Percentiles rank a stretch among this genome's conserved stretches.
phyloP scores from a whole-genome alignment of 2,888 invertebrate genomes.

The Mechanitis mazaeus region DNA sequence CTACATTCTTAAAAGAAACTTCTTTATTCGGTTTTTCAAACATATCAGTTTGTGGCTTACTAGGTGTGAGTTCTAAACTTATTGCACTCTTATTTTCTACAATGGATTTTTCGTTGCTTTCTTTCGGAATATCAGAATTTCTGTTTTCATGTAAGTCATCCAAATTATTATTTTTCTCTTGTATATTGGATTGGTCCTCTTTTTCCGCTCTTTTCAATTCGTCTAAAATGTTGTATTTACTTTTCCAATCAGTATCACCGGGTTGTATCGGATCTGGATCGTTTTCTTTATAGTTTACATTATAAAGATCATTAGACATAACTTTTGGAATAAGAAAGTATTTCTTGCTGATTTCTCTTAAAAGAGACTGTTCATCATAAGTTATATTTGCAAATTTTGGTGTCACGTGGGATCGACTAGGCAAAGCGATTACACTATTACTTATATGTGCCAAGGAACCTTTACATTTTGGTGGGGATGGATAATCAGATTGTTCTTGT shows the following conservation, averaged over 20 bases:
- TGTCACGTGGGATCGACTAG: background rate
- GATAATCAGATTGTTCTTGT: slow-evolving; percentile 2
- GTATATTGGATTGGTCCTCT: slow-evolving; percentile 14
- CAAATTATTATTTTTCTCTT: slow-evolving; percentile 2
- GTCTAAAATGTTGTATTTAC: slow-evolving; percentile 64
- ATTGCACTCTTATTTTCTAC: too few species aligned
- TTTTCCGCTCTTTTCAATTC: slow-evolving; percentile 49
- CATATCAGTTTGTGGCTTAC: background rate
- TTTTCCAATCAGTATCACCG: slow-evolving; percentile 57
- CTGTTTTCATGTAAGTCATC: slow-evolving; percentile 1
- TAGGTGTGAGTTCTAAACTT: too few species aligned
- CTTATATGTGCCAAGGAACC: slow-evolving; percentile 7
- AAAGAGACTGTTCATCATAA: slow-evolving; percentile 41
- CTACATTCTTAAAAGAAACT: too few species aligned
- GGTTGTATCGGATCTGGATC: background rate
- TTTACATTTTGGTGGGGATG: background rate
- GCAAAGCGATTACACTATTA: background rate
- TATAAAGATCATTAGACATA: slow-evolving; percentile 27
- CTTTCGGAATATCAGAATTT: background rate
- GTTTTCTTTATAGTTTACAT: slow-evolving; percentile 28
- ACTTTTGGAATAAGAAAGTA: slow-evolving; percentile 65
- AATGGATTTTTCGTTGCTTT: background rate
- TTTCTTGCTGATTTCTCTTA: slow-evolving; percentile 61
- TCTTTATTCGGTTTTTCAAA: slow-evolving; percentile 2
- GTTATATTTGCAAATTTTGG: slow-evolving; percentile 24